Conservation (phyloP, 2,797 vertebrate species). For the Lycodopsis pacificus region DNA sequence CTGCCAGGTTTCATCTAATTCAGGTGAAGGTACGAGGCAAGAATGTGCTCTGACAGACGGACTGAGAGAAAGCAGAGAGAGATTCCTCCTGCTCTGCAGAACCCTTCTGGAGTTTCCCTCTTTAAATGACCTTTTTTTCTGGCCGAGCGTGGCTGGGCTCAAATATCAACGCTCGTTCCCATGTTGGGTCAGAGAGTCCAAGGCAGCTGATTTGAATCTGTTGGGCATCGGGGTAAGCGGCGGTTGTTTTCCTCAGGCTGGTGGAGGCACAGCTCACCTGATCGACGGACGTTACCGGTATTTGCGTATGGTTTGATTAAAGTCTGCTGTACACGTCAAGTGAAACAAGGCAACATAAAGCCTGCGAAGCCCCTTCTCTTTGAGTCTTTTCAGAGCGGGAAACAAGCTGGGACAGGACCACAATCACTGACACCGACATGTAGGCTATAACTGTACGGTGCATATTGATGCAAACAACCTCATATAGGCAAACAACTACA, state of each 20-base stretch:
- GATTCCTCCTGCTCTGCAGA: slow-evolving; percentile 38
- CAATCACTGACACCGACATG: slow-evolving; percentile 44
- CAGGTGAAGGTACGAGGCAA: slow-evolving; percentile 61
- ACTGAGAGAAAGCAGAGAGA: slow-evolving; percentile 15
- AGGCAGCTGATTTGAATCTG: slow-evolving; percentile 66
- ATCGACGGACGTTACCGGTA: neutral
- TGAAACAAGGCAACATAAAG: slow-evolving; percentile 13
- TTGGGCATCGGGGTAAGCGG: slow-evolving; percentile 29
- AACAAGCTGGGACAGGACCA: slow-evolving; percentile 66
- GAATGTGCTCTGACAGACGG: slow-evolving; percentile 63
- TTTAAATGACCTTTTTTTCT: slow-evolving; percentile 42
- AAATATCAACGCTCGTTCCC: slow-evolving; percentile 18
- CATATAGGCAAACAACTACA: neutral
- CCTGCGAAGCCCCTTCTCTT: slow-evolving; percentile 30
- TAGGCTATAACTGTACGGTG: slow-evolving; percentile 31
- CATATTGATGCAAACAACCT: slow-evolving; percentile 16
- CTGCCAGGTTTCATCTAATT: slow-evolving; percentile 69
- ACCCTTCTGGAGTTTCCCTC: slow-evolving; percentile 36
- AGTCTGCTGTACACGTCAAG: slow-evolving; percentile 20
- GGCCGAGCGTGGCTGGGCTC: slow-evolving; percentile 21
- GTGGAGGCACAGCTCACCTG: slow-evolving; percentile 11
- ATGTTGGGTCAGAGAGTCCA: slow-evolving; percentile 20
- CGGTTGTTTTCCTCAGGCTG: neutral
- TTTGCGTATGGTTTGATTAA: slow-evolving; percentile 60
- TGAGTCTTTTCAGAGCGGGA: slow-evolving; percentile 22